Evolutionary conservation across 2,888 invertebrate species (phyloP).

Genomic region (Dysmachus trigonus): DNA sequence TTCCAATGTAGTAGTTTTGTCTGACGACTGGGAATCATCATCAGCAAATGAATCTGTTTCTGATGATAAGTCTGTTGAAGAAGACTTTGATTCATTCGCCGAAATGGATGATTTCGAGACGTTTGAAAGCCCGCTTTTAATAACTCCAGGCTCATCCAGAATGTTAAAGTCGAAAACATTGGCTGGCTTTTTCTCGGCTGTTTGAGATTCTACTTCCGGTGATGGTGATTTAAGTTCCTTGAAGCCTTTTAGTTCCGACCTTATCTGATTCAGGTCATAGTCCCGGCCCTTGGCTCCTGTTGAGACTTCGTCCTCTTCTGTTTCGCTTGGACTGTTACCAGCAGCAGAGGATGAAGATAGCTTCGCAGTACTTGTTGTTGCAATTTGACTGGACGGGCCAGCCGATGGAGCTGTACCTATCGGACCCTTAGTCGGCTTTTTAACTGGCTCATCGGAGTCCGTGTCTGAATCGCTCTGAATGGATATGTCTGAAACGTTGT

Average conservation of each 20-base stretch:
- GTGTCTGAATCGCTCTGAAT: conserved; percentile 70
- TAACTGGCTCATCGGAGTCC: conserved; percentile 67
- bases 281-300: conserved; percentile 71
- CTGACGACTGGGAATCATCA: conserved; percentile 64
- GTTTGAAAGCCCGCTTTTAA: conserved; percentile 48
- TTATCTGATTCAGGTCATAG: conserved; percentile 84
- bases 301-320: conserved; percentile 64
- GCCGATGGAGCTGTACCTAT: not conserved
- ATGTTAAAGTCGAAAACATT: conserved; percentile 46
- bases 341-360: not conserved
- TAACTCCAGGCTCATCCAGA: conserved; percentile 43
- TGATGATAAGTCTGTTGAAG: conserved; percentile 59
- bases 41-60: conserved; percentile 62
- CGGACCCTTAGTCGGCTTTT: conserved; percentile 55
- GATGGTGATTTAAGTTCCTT: conserved; percentile 69
- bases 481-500: conserved; percentile 69
- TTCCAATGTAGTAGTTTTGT: conserved; percentile 58
- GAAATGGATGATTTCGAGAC: conserved; percentile 15
- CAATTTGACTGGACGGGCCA: conserved; percentile 1
- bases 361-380: conserved; percentile 55
- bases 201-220: conserved; percentile 59
- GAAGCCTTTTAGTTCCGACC: conserved; percentile 84
- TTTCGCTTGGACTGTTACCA: conserved; percentile 67
- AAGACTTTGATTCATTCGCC: conserved; percentile 59
- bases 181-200: conserved; percentile 51